Evolutionary conservation across 2,888 invertebrate genomes (phyloP), one percentile per base, ranked within the genome.

Genomic region (Boloria euphrosyne): DNA sequence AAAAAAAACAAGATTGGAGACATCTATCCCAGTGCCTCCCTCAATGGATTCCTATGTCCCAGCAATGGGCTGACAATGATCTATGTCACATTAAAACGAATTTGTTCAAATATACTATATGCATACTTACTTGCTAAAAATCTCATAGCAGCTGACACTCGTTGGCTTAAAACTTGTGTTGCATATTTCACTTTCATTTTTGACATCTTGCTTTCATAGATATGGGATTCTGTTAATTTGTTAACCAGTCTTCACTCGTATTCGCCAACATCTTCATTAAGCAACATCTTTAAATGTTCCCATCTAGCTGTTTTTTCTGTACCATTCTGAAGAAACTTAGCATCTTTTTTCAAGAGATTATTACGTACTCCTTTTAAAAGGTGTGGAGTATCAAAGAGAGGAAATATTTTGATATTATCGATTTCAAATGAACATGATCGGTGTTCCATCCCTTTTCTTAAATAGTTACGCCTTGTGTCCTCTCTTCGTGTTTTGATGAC

Each of bases 361-460:
- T 73, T 73, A 17, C 73, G n/a, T 10, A 71, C 46, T 10, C 71
- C 70, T 67, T 73, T 73, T 16, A 71, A 17, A 2, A 73, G 27
- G 50, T 73, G 73, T 10, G 70, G 70, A 5, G 67, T 17, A 16
- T 73, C 73, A 69, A 43, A 71, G 31, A 70, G 10, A 3, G 62
- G 71, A 16, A 73, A 65, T 17, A 71, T 46, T 65, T 66, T 47
- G 7, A 47, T n/a, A 4, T 51, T 46, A 43, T 71, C 54, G 5
- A 70, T 31, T 17, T 67, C 66, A 60, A 67, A 66, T 7, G 18
- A 13, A 5, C 31, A 13, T 10, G 47, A 27, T 55, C 52, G 59
- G 10, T 53, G 14, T 55, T 68, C 62, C 13, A 43, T 51, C 16
- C 58, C 52, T 43, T 54, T 13, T 54, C 14, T 38, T 18, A 58